Evolutionary conservation across 1,140 invertebrate species (phyloP), one percentile per base, ranked within the genome.

Genomic region (Trichogramma pretiosum): DNA sequence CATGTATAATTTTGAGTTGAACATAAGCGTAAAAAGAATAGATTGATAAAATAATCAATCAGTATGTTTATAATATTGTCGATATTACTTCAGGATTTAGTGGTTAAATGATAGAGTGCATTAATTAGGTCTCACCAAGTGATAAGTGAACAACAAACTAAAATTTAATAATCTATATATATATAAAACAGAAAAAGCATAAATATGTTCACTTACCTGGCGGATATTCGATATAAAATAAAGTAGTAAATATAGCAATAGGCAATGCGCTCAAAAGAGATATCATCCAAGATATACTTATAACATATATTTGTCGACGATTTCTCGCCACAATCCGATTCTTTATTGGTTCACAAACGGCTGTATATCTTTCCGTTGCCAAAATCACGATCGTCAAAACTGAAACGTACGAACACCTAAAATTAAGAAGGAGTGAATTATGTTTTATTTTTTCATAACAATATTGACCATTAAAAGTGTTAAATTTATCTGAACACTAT

Each of bases 301-400:
- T 91, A 36, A 92, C 87, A 24, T 83, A 77, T n/a, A 87, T 60
- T 2, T 89, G 87, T 22, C 89, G 73, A n/a, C n/a, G n/a, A n/a
- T 34, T 84, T 79, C 28, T 92, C 74, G 5, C 85, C 85, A 0
- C 85, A 84, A 74, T 91, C 85, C 3, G 81, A 81, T 60, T 90
- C 83, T 84, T 80, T 28, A 95, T 68, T 0, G 91, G 90, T 67
- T 94, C 84, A 60, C 91, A 95, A 55, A 97, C 94, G 13, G 92
- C 92, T 22, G 94, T 64, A 71, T 94, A 96, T 33, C 91, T 76
- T 66, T 90, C 87, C 58, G 82, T 80, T 0, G 87, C 88, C 67
- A 92, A 92, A 17, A 85, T 84, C 13, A 91, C 86, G 53, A 96
- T 94, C 18, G 88, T 92, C 56, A 95, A 73, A 1, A 94, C 87